A percentile compares a stretch with the other conserved stretches of the same genome.
These are phyloP conservation scores for Muricea muricata DNA, from an alignment of 92 coral and sea anemone genomes.

Conservation along the genomic window DNA sequence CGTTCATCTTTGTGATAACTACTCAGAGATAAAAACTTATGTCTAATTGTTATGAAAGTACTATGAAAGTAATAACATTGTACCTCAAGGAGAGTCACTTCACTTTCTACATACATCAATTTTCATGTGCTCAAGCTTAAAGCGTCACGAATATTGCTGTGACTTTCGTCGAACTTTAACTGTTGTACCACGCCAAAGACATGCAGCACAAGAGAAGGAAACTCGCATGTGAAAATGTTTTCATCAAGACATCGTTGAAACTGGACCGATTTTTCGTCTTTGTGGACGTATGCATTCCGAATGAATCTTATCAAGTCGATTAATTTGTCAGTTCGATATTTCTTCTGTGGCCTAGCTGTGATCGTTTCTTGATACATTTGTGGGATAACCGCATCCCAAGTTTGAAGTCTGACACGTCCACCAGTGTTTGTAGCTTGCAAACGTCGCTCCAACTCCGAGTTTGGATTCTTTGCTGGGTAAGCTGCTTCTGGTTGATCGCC, in stretches of 20 bases:
- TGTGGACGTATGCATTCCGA: constrained; percentile 57
- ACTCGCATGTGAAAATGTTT: constrained; percentile 44
- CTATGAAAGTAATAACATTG: too few relatives aligned
- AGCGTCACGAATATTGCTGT: neutral
- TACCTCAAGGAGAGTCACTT: too few relatives aligned
- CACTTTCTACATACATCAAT: too few relatives aligned
- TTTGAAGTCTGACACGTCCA: neutral
- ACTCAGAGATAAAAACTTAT: too few relatives aligned
- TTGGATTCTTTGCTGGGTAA: neutral
- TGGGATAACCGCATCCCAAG: constrained; percentile 36
- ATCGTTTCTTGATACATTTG: constrained; percentile 48
- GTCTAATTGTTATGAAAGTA: too few relatives aligned
- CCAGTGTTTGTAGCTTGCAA: constrained; percentile 30
- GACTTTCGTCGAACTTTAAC: neutral
- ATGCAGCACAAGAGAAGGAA: constrained; percentile 57
- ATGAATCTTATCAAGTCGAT: constrained; percentile 73
- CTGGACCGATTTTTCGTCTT: constrained; percentile 2
- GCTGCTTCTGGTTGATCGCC: constrained; percentile 66
- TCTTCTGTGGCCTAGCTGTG: neutral
- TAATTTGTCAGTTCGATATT: constrained; percentile 45
- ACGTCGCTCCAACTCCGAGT: constrained; percentile 6
- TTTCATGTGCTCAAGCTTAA: too few relatives aligned
- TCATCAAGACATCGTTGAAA: neutral
- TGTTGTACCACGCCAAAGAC: constrained; percentile 34
- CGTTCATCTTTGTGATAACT: too few relatives aligned